These are phyloP conservation scores for Triops longicaudatus DNA, from an alignment of 1,140 invertebrate genomes.

Conservation along the genomic window DNA sequence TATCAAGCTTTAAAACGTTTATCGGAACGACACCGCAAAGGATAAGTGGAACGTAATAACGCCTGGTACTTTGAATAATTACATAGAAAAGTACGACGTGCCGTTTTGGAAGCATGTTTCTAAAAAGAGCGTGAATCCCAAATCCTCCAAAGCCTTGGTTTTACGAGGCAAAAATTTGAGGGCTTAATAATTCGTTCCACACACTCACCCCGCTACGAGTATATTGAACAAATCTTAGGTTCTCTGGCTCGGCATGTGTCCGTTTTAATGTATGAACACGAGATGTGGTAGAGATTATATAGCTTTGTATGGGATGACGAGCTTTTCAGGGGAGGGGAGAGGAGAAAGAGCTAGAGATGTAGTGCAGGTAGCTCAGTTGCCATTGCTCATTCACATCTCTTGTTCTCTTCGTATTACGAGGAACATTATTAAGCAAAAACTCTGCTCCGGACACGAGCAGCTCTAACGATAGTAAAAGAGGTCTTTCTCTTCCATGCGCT, in stretches of 20 bases:
- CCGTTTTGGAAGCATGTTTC: not conserved
- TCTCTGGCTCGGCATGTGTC: constrained; percentile 1
- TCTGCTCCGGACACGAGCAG: not conserved
- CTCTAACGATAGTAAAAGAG: not conserved
- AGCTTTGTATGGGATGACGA: constrained; percentile 4
- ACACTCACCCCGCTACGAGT: not conserved
- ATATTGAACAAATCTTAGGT: not conserved
- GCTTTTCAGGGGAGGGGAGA: not conserved
- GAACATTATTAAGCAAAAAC: constrained; percentile 3
- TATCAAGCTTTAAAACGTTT: not conserved
- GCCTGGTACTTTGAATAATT: not conserved
- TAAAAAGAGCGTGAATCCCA: not conserved
- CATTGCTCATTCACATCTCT: not conserved
- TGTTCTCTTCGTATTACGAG: not conserved
- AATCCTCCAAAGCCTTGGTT: not conserved
- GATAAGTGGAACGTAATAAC: not conserved
- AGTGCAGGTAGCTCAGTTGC: not conserved
- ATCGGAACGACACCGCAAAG: not conserved
- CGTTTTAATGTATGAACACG: not conserved
- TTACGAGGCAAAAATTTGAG: not conserved
- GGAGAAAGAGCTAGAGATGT: too few relatives aligned
- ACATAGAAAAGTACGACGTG: not conserved
- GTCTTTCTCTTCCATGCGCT: not conserved
- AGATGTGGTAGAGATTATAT: not conserved
- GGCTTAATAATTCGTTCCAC: not conserved